These are phyloP conservation scores for Oscheius sp. DNA, from an alignment of 2,888 invertebrate species.

Conservation along the genomic window DNA sequence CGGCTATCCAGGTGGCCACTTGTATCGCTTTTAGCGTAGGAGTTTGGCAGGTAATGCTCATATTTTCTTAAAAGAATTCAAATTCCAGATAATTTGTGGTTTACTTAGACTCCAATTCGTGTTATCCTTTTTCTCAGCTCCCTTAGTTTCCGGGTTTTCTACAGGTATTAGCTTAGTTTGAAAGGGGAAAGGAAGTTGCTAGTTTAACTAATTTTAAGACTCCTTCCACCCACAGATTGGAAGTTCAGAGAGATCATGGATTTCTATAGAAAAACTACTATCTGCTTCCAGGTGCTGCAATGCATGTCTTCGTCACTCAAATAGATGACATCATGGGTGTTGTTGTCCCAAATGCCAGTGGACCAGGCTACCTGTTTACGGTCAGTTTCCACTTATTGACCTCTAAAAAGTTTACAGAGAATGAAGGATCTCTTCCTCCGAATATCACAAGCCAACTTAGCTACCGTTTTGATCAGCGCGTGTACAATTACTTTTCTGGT, in stretches of 20 bases:
- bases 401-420: conserved; percentile 73
- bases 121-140: conserved; percentile 71
- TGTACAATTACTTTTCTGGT: conserved; percentile 69
- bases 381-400: not conserved
- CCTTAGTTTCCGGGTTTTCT: conserved; percentile 52
- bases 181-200: not conserved
- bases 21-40: conserved; percentile 31
- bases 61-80: not conserved
- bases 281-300: conserved; percentile 73
- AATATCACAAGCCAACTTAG: conserved; percentile 76
- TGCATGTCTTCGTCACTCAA: conserved; percentile 76
- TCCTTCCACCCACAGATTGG: not conserved
- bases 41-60: conserved; percentile 35
- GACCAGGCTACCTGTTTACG: conserved; percentile 74
- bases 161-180: conserved; percentile 10
- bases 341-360: conserved; percentile 71
- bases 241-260: too few species aligned
- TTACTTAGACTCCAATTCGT: conserved; percentile 77
- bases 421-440: conserved; percentile 79
- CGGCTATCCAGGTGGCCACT: conserved; percentile 31
- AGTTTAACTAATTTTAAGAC: too few species aligned
- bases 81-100: conserved; percentile 82
- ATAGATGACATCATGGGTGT: conserved; percentile 76
- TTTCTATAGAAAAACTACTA: not conserved
- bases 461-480: conserved; percentile 79